Conservation (phyloP, 30 jellyfish, hydroid and myxozoan genomes). For the Turritopsis dohrnii region DNA sequence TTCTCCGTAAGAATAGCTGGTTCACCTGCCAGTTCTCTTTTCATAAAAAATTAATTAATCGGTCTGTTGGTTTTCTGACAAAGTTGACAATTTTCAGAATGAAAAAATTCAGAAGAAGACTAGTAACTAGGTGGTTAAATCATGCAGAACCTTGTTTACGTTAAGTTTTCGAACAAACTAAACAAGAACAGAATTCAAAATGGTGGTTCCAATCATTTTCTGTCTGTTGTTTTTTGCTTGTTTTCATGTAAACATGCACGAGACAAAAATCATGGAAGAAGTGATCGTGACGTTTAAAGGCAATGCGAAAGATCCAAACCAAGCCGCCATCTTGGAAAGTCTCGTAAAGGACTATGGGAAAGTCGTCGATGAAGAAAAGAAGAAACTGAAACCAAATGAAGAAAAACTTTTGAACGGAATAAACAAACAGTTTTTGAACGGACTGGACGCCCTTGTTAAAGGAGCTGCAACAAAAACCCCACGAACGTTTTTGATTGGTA, state of each 20-base stretch:
- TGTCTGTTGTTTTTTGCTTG: not conserved
- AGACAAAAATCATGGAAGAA: not conserved
- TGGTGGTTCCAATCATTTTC: not conserved
- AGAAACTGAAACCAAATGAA: not conserved
- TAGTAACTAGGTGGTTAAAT: no score
- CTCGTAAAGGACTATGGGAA: not conserved
- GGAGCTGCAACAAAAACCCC: not conserved
- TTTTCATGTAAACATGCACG: not conserved
- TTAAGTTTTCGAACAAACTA: no score
- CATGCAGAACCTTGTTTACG: no score
- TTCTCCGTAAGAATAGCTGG: not conserved
- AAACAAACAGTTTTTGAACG: not conserved
- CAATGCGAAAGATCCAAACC: not conserved
- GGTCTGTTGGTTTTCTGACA: not conserved
- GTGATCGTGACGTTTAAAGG: not conserved
- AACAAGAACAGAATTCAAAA: not conserved
- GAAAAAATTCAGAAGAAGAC: no score
- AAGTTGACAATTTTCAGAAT: not conserved
- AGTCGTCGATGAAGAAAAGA: not conserved
- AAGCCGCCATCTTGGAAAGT: not conserved
- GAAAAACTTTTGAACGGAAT: not conserved
- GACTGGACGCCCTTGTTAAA: not conserved
- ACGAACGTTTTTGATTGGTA: not conserved
- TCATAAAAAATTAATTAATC: not conserved
- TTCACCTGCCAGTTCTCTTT: not conserved